Evolutionary conservation across 1,140 invertebrate genomes (phyloP).

Genomic region (Ladona fulva): DNA sequence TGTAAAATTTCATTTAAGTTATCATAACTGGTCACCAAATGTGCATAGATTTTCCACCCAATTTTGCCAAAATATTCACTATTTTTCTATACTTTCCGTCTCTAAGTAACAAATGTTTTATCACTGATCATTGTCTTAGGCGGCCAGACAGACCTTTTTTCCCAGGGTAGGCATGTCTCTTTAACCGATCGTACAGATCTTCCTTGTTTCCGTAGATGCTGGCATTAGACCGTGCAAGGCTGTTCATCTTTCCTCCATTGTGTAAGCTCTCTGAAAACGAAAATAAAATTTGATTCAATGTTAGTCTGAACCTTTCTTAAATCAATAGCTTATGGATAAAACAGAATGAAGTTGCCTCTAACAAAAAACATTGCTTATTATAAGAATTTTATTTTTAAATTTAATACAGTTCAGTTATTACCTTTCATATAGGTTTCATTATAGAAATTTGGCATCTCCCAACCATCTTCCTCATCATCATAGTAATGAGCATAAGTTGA

Average conservation of each 20-base stretch:
- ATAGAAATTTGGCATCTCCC: conserved; percentile 97
- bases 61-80: too few relatives aligned
- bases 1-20: too few relatives aligned
- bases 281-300: conserved; percentile 15
- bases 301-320: neutral
- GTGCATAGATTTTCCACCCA: too few relatives aligned
- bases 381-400: neutral
- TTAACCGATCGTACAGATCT: conserved; percentile 89
- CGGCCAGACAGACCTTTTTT: conserved; percentile 69
- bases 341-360: neutral
- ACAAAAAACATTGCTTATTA: neutral
- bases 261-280: conserved; percentile 62
- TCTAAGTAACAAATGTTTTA: neutral
- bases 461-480: conserved; percentile 88
- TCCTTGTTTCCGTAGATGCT: conserved; percentile 93
- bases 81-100: too few relatives aligned
- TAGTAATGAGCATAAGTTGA: conserved; percentile 94
- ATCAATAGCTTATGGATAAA: conserved; percentile 3
- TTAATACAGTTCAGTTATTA: conserved; percentile 26
- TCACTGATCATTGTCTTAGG: conserved; percentile 10
- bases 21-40: too few relatives aligned
- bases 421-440: conserved; percentile 94
- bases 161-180: conserved; percentile 89
- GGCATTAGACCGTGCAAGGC: conserved; percentile 80
- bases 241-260: conserved; percentile 70